Percentiles rank a stretch among this genome's conserved stretches.
Evolutionary conservation across 2,888 invertebrate species (phyloP).

Genomic region (Trichopoda pennipes): DNA sequence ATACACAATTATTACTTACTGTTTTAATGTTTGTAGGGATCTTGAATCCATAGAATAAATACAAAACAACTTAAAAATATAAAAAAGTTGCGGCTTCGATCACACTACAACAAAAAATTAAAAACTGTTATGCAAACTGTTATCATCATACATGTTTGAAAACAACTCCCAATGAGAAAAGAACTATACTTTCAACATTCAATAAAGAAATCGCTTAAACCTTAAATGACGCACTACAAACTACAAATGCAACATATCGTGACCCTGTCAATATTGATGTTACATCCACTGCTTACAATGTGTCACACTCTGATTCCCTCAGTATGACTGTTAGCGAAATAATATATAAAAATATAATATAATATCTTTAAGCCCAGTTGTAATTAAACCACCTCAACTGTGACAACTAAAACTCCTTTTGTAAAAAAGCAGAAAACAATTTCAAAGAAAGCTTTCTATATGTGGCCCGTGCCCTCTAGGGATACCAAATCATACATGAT

Average conservation of each 20-base stretch:
- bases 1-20: too few species aligned
- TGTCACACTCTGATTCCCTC: conserved; percentile 38
- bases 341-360: conserved; percentile 10
- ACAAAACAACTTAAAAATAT: too few species aligned
- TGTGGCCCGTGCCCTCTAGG: conserved; percentile 73
- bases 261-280: neutral
- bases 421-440: conserved; percentile 74
- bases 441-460: conserved; percentile 77
- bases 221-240: neutral
- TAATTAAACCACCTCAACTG: conserved; percentile 18
- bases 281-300: conserved; percentile 5
- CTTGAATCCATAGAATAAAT: too few species aligned
- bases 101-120: conserved; percentile 20
- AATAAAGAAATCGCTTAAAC: neutral
- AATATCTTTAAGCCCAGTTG: conserved; percentile 1
- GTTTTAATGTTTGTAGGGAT: too few species aligned
- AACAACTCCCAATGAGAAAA: neutral
- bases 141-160: conserved; percentile 9
- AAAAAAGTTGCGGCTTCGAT: neutral
- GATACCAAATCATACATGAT: too few species aligned
- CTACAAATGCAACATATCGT: neutral
- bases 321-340: conserved; percentile 24
- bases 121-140: conserved; percentile 25
- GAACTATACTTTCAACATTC: neutral
- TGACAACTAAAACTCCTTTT: conserved; percentile 28